Conservation (phyloP, 2,797 vertebrate species). For the Podarcis lilfordi region DNA sequence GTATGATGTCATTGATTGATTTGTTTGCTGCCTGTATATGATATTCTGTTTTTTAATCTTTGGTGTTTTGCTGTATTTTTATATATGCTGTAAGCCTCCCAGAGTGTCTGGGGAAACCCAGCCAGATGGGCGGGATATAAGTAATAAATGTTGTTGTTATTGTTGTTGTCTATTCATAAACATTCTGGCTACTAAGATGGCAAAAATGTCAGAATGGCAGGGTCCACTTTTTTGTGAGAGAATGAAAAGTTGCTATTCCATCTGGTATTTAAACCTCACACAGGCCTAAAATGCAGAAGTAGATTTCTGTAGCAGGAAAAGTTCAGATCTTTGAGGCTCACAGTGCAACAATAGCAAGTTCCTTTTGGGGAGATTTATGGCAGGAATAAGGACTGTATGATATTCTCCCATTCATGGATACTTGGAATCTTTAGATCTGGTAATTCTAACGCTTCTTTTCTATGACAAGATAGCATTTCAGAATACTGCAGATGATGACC, state of each 20-base stretch:
- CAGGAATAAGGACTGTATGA: slow-evolving; percentile 26
- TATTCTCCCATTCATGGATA: slow-evolving; percentile 29
- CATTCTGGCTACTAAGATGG: background rate
- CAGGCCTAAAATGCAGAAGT: background rate
- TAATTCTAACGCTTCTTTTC: slow-evolving; percentile 28
- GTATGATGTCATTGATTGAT: no score
- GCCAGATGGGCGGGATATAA: no score
- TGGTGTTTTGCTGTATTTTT: no score
- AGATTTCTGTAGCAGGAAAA: slow-evolving; percentile 1
- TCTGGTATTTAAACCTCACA: background rate
- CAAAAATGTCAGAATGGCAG: background rate
- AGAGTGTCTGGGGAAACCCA: no score
- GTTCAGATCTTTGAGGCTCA: background rate
- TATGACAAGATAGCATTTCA: background rate
- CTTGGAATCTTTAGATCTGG: background rate
- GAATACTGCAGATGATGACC: no score
- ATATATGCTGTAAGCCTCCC: no score
- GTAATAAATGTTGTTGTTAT: no score
- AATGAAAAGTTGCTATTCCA: background rate
- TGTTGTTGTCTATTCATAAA: background rate
- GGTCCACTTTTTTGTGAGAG: background rate
- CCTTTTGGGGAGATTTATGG: slow-evolving; percentile 16
- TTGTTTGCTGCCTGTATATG: no score
- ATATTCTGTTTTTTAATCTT: no score
- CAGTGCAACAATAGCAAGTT: background rate